Base-by-base conservation (phyloP, 2,797 vertebrate species). In the Xyrichtys novacula region DNA sequence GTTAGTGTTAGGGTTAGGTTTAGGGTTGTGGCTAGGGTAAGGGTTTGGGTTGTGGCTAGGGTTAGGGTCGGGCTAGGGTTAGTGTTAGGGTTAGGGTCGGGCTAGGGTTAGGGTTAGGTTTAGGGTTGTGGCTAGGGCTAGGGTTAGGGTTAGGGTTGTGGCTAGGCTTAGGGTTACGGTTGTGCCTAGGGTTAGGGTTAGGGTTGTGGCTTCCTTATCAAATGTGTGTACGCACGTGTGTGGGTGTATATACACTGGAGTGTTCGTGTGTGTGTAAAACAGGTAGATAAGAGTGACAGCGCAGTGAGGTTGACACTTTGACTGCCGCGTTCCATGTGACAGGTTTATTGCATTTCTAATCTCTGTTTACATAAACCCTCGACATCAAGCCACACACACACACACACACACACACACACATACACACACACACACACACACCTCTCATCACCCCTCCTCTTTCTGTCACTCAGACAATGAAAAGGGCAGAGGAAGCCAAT, bases 311-410 rank as follows among this genome's bases (percentile, higher is more conserved):
- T 88, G 81, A 78, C 10, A 53, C 43, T 34, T 85, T 88, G 89
- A 93, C 88, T 90, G 88, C 66, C 67, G 62, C 75, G 80, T 88
- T 89, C 81, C 54, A 47, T 77, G 84, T 93, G 92, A 93, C 90
- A 93, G 88, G 74, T 93, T 94, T 93, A 94, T 94, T 94, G 89
- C 90, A 91, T 93, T 90, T 92, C 73, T 92, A 92, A 93, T 91
- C 83, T 90, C 87, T 87, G 85, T 88, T 91, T 91, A 89, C 81
- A 85, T 84, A 88, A 89, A 85, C 76, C 48, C 36, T 83, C 61
- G 50, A 72, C 76, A 68, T 50, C 12, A 36, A 66, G 42, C 17
- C 47, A 49, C 59, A 69, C 32, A 53, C 1, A 68, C 54, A 75
- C 31, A 57, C 46, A 23, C 22, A 17, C 32, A 6, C 25, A 7